Base-by-base conservation (phyloP, 2,113 vertebrate genomes). In the Phrynosoma blainvillii region DNA sequence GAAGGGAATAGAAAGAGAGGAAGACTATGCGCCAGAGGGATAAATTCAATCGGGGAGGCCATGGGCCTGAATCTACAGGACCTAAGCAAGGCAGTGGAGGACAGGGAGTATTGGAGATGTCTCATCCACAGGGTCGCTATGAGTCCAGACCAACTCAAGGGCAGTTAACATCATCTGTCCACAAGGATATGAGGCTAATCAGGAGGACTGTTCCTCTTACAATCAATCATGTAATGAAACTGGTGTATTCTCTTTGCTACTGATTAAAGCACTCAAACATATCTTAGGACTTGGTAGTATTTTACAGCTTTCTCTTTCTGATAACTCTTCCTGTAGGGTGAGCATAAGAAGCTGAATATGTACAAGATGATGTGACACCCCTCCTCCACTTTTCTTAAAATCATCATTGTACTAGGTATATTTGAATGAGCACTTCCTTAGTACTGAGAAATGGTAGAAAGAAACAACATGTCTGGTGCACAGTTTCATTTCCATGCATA, bases 371-470 rank as follows among this genome's bases (percentile, higher is more conserved):
- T n/a, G 25, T n/a, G 23, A 5, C 36, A 36, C 40, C 62, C 47
- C 47, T 2, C 4, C 59, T 62, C 59, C 14, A 3, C 13, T 13
- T 77, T 59, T 12, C 62, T 68, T 75, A 70, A 68, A 66, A 77
- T 21, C 23, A 88, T 82, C 23, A 25, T 84, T 79, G 65, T 65
- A 84, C 12, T 40, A 18, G 65, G 36, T 7, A 70, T 25, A 40
- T 21, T 84, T 56, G 79, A 59, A 25, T 21, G 80, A 87, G 21
- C 40, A 73, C 23, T 23, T 70, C 14, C 16, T 25, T 5, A 42
- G 5, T 78, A 0, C 0, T 4, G 65, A 85, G 14, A 70, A 0
- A 13, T 0, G 4, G 62, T 1, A 0, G 9, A 0, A 14, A 84
- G 40, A 78, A 62, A 47, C 14, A 21, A 9, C 52, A 42, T n/a